Percentiles rank a stretch among this genome's conserved stretches.
phyloP scores from a whole-genome alignment of 1,140 invertebrate species.

The Drosophila pallidifrons region DNA sequence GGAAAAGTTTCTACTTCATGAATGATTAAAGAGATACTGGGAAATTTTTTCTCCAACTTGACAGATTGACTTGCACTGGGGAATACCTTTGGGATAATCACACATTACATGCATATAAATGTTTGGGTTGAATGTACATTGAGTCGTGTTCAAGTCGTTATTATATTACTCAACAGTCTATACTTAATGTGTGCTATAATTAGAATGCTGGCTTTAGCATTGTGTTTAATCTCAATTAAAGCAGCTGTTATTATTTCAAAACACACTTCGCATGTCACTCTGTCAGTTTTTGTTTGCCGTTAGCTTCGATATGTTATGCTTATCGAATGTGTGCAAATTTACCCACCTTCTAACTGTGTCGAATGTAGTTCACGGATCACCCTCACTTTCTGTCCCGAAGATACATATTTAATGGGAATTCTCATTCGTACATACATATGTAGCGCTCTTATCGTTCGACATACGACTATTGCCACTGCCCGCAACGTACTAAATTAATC shows the following conservation, averaged over 20 bases:
- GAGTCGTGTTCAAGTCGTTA: background rate
- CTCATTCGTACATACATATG: background rate
- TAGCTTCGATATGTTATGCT: background rate
- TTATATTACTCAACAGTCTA: background rate
- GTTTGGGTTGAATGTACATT: too few relatives aligned
- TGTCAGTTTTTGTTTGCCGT: background rate
- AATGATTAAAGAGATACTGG: too few relatives aligned
- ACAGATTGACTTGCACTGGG: too few relatives aligned
- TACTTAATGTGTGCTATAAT: constrained; percentile 4
- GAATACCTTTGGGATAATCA: too few relatives aligned
- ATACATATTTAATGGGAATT: constrained; percentile 20
- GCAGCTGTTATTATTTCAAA: background rate
- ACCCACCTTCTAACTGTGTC: constrained; percentile 2
- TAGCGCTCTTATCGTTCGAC: constrained; percentile 45
- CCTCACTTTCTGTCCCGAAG: constrained; percentile 46
- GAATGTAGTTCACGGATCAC: constrained; percentile 7
- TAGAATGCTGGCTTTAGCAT: background rate
- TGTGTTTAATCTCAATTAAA: constrained; percentile 23
- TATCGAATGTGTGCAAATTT: constrained; percentile 10
- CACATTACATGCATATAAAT: too few relatives aligned
- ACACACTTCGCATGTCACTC: constrained; percentile 1
- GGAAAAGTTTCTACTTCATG: too few relatives aligned
- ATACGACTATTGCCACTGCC: constrained; percentile 31
- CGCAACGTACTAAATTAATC: constrained; percentile 42
- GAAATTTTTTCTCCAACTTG: too few relatives aligned